Conservation (phyloP, 2,113 vertebrate species). For the Tragelaphus scriptus region DNA sequence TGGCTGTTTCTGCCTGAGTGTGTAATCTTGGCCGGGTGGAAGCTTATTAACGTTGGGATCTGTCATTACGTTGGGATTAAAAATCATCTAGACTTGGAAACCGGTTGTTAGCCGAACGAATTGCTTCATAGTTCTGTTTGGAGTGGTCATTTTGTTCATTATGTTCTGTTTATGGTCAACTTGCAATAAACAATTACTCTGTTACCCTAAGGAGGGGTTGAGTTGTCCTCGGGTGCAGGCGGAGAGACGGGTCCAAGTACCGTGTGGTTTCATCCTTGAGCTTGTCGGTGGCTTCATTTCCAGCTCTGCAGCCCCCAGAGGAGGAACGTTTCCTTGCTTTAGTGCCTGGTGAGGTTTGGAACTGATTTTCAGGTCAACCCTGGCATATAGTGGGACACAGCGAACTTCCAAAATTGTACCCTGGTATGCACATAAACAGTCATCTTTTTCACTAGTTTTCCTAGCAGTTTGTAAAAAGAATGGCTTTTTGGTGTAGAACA, state of each 20-base stretch:
- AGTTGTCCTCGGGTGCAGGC: background rate
- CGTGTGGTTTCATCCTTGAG: rapidly evolving
- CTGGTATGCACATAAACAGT: rapidly evolving
- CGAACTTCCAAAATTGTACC: background rate
- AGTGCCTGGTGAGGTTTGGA: background rate
- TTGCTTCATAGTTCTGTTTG: background rate
- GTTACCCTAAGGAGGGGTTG: background rate
- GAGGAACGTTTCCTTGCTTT: rapidly evolving
- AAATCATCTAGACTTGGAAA: background rate
- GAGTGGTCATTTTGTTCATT: background rate
- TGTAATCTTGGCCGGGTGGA: background rate
- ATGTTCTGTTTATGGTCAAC: background rate
- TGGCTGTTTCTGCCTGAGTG: rapidly evolving
- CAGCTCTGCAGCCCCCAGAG: too few species aligned
- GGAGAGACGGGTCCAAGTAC: background rate
- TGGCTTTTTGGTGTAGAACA: background rate
- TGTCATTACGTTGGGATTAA: background rate
- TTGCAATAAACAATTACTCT: background rate
- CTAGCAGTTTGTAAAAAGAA: background rate
- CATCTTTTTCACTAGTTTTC: background rate
- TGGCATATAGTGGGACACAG: rapidly evolving
- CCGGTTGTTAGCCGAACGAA: background rate
- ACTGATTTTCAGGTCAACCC: too few species aligned
- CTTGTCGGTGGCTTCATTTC: rapidly evolving
- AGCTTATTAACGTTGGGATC: background rate